Evolutionary conservation across 2,888 invertebrate genomes (phyloP).

Genomic region (Oscheius sp.): DNA sequence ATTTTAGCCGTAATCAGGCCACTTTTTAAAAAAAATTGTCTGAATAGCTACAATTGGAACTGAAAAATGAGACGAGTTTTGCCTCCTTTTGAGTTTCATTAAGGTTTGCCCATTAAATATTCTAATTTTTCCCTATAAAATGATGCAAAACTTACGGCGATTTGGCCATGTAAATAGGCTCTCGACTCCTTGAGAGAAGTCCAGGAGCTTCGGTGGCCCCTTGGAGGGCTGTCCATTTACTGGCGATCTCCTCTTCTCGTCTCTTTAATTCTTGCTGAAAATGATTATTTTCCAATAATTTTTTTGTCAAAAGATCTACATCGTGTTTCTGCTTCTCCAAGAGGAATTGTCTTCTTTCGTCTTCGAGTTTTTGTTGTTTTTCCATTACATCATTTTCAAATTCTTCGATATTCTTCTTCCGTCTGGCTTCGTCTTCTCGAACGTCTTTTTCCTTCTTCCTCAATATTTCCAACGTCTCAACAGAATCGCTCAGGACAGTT

Average conservation of each 20-base stretch:
- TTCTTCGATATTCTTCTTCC: conserved; percentile 14
- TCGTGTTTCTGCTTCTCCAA: conserved; percentile 14
- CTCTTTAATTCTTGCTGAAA: conserved; percentile 9
- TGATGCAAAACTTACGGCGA: conserved; percentile 4
- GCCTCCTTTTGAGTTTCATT: no score
- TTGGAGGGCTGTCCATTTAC: conserved; percentile 10
- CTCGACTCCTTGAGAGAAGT: background rate
- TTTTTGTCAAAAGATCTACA: background rate
- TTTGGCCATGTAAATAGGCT: background rate
- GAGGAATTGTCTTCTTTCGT: conserved; percentile 10
- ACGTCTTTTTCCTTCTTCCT: conserved; percentile 47
- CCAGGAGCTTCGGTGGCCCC: background rate
- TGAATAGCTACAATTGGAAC: no score
- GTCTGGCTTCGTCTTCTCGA: conserved; percentile 14
- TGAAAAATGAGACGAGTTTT: no score
- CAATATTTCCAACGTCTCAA: conserved; percentile 53
- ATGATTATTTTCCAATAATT: background rate
- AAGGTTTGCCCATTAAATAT: no score
- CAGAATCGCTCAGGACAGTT: conserved; percentile 29
- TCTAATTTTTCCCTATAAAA: background rate
- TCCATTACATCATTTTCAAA: conserved; percentile 16
- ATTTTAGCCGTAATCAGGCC: no score
- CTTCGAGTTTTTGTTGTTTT: background rate
- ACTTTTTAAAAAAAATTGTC: no score
- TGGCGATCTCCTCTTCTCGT: background rate